These are phyloP conservation scores for Ptychodera flava DNA, from an alignment of 35 echinoderm and acorn worm species.

Conservation along the genomic window DNA sequence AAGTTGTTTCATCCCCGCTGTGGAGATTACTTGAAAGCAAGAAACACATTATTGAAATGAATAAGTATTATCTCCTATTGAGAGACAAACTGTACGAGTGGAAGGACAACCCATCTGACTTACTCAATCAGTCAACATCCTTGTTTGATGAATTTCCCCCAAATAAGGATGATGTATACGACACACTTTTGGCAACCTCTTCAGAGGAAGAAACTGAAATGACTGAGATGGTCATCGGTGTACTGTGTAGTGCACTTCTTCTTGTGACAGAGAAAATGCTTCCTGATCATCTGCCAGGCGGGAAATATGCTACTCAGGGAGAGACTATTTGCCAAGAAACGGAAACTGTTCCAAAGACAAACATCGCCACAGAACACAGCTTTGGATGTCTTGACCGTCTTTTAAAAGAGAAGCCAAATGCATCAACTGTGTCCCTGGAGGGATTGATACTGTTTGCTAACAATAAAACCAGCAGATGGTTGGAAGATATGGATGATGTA, in stretches of 20 bases:
- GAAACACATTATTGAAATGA: background rate
- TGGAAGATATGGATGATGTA: background rate
- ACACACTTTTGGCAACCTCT: background rate
- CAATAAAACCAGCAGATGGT: slow-evolving; percentile 26
- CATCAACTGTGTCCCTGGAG: background rate
- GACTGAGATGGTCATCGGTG: background rate
- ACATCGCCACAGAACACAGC: background rate
- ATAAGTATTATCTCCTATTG: background rate
- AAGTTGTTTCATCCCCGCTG: background rate
- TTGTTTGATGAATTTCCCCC: background rate
- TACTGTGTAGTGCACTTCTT: background rate
- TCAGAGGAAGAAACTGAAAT: background rate
- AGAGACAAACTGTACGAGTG: background rate
- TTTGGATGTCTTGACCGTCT: background rate
- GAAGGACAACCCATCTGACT: background rate
- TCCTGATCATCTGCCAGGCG: background rate
- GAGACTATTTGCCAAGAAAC: background rate
- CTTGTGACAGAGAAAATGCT: background rate
- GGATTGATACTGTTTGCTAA: background rate
- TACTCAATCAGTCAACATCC: background rate
- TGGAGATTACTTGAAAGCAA: background rate
- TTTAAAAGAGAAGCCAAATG: background rate
- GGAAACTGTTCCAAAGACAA: background rate
- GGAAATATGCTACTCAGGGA: background rate
- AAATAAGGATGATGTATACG: background rate